Conservation (phyloP, 2,888 invertebrate species). For the Nezara viridula region DNA sequence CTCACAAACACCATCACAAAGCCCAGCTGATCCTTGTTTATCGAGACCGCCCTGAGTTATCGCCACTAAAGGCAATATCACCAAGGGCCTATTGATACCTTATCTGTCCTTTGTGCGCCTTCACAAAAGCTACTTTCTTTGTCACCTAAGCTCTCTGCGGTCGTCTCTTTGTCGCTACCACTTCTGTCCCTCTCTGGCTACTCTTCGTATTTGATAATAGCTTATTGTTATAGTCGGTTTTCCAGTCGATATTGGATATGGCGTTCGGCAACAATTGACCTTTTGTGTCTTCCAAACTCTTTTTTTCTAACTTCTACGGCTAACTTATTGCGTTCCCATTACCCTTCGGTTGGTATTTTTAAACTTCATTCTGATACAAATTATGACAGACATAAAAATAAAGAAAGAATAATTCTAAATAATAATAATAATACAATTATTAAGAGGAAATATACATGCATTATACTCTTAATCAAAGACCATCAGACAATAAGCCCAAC, state of each 20-base stretch:
- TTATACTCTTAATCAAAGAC: no score
- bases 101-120: constrained; percentile 28
- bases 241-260: constrained; percentile 11
- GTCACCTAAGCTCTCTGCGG: constrained; percentile 41
- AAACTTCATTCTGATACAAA: not conserved
- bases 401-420: no score
- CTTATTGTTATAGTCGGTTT: constrained; percentile 12
- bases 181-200: constrained; percentile 16
- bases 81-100: constrained; percentile 38
- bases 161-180: not conserved
- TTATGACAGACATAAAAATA: no score
- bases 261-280: not conserved
- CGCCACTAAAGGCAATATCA: constrained; percentile 35
- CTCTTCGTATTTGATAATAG: constrained; percentile 28
- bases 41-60: not conserved
- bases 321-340: not conserved
- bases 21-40: constrained; percentile 45
- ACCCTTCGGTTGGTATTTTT: not conserved
- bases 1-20: constrained; percentile 28
- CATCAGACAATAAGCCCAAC: no score
- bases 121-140: constrained; percentile 44
- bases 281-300: not conserved
- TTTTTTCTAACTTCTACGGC: not conserved
- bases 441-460: no score
- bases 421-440: no score